phyloP scores from a whole-genome alignment of 1,140 invertebrate species.

The Papilio glaucus region DNA sequence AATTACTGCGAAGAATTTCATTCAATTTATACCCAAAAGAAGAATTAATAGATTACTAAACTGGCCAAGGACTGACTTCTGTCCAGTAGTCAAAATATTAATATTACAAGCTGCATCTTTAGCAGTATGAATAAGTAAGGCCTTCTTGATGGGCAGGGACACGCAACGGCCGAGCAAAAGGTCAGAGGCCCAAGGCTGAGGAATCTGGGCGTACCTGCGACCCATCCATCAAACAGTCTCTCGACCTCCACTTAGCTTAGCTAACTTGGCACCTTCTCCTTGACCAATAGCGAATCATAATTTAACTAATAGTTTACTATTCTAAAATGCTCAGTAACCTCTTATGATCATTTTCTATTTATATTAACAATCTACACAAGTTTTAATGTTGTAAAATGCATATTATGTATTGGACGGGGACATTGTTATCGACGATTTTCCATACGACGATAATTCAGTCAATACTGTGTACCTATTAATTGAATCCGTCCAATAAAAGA shows the following conservation, averaged over 20 bases:
- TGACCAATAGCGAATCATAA: constrained; percentile 16
- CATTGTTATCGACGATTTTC: too few relatives aligned
- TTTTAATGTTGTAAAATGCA: too few relatives aligned
- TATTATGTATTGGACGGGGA: too few relatives aligned
- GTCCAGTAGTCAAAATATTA: too few relatives aligned
- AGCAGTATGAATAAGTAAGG: background rate
- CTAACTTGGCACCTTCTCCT: constrained; percentile 28
- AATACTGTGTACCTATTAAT: too few relatives aligned
- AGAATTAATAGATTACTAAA: too few relatives aligned
- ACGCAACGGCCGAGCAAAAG: background rate
- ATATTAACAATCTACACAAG: too few relatives aligned
- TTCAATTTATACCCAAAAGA: too few relatives aligned
- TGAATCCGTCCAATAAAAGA: too few relatives aligned
- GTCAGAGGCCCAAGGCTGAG: background rate
- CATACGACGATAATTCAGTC: too few relatives aligned
- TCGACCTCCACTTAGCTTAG: constrained; percentile 32
- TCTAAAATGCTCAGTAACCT: background rate
- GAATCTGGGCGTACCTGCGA: background rate
- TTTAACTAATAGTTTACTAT: background rate
- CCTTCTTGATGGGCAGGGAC: background rate
- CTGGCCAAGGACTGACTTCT: too few relatives aligned
- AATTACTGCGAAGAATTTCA: too few relatives aligned
- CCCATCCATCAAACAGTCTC: background rate
- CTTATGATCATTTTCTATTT: background rate
- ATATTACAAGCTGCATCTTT: background rate